Conservation (phyloP, 2,113 vertebrate species). For the Geothlypis trichas region DNA sequence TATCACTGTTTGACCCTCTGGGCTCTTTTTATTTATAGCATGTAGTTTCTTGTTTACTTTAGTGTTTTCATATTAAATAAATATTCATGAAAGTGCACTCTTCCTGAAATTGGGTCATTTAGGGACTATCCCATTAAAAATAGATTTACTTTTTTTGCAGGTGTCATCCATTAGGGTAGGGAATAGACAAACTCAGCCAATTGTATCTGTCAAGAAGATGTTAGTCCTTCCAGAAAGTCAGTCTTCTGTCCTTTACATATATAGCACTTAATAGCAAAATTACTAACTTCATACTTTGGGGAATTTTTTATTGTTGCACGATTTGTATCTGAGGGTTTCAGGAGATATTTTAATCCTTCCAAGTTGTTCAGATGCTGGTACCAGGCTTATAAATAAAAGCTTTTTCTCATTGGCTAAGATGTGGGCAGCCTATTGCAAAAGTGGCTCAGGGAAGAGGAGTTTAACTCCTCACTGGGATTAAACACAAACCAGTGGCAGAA, state of each 20-base stretch:
- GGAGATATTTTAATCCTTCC: conserved; percentile 31
- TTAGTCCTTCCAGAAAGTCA: conserved; percentile 35
- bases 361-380: conserved; percentile 18
- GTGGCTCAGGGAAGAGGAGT: background rate
- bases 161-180: conserved; percentile 53
- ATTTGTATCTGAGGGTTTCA: conserved; percentile 14
- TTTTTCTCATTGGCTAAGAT: background rate
- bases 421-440: background rate
- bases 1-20: conserved; percentile 62
- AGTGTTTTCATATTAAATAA: conserved; percentile 74
- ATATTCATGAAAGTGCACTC: conserved; percentile 80
- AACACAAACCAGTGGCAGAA: background rate
- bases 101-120: conserved; percentile 78
- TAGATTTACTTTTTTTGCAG: conserved; percentile 74
- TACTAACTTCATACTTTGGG: conserved; percentile 12
- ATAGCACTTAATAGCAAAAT: conserved; percentile 39
- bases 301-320: conserved; percentile 20
- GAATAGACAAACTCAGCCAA: conserved; percentile 48
- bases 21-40: conserved; percentile 65
- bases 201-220: conserved; percentile 55
- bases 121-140: conserved; percentile 80
- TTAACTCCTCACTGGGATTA: background rate
- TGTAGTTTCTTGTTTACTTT: conserved; percentile 60
- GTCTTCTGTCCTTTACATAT: conserved; percentile 13
- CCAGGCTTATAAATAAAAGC: conserved; percentile 34